Percentiles rank a stretch among this genome's conserved stretches.
Conservation (phyloP, 2,113 vertebrate species). For the Carlito syrichta region DNA sequence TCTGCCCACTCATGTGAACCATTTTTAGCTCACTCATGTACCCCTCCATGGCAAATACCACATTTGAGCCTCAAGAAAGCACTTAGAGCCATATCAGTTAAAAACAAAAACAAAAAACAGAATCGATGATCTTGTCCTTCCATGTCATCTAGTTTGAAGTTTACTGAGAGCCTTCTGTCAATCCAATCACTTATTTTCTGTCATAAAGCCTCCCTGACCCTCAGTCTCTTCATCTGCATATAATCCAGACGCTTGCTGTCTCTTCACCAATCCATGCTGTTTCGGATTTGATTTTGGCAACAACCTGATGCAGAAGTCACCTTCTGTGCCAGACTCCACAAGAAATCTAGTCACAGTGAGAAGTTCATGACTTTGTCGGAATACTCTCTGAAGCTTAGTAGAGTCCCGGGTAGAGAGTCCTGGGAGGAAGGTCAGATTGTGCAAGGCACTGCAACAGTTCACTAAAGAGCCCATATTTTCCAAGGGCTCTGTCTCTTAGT, state of each 20-base stretch:
- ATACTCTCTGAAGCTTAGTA: neutral
- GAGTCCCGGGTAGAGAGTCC: too few relatives aligned
- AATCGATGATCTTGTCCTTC: neutral
- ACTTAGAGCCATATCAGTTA: neutral
- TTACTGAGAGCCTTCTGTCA: neutral
- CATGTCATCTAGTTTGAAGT: neutral
- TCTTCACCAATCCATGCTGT: neutral
- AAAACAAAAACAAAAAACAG: neutral
- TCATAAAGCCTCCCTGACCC: neutral
- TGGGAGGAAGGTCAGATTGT: neutral
- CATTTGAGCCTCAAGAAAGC: neutral
- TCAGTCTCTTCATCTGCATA: neutral
- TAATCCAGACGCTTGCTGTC: neutral
- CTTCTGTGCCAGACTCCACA: neutral
- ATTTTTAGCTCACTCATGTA: neutral
- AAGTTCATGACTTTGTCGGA: neutral
- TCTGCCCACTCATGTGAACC: neutral
- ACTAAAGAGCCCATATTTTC: rapidly evolving
- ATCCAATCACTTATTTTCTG: neutral
- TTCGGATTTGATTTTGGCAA: neutral
- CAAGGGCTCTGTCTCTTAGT: neutral
- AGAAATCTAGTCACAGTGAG: neutral
- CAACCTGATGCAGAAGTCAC: neutral
- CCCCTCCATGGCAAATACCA: neutral
- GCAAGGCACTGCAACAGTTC: too few relatives aligned